Evolutionary conservation across 2,113 vertebrate species (phyloP).

Genomic region (Actinemys pallida): DNA sequence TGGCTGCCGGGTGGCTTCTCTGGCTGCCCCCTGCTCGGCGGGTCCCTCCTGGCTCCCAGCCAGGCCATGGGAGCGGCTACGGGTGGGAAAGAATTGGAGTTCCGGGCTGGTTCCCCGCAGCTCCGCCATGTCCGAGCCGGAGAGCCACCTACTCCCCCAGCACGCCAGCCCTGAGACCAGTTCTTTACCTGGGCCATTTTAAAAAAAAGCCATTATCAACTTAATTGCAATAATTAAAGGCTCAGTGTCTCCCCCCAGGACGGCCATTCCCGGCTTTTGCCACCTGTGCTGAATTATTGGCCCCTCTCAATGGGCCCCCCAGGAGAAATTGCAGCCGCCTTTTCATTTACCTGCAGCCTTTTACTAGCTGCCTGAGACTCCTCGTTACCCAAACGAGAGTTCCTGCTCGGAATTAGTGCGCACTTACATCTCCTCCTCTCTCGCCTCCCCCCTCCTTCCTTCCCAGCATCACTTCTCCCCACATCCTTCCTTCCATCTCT

Average conservation of each 20-base stretch:
- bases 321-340: background rate
- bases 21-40: too few species aligned
- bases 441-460: background rate
- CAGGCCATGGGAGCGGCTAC: background rate
- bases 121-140: background rate
- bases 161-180: background rate
- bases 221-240: background rate
- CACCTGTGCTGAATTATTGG: background rate
- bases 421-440: background rate
- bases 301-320: background rate
- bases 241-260: background rate
- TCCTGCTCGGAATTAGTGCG: accelerated
- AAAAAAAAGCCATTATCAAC: background rate
- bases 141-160: background rate
- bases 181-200: background rate
- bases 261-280: background rate
- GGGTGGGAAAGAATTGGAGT: background rate
- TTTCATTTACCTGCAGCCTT: background rate
- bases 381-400: accelerated
- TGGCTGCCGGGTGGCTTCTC: background rate
- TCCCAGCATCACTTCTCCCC: background rate
- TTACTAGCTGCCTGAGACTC: background rate
- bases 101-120: background rate
- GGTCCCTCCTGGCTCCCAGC: background rate
- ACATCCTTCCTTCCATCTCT: too few species aligned